A percentile compares a stretch with the other conserved stretches of the same genome.
Evolutionary conservation across 2,797 vertebrate species (phyloP).

Genomic region (Siniperca scherzeri): DNA sequence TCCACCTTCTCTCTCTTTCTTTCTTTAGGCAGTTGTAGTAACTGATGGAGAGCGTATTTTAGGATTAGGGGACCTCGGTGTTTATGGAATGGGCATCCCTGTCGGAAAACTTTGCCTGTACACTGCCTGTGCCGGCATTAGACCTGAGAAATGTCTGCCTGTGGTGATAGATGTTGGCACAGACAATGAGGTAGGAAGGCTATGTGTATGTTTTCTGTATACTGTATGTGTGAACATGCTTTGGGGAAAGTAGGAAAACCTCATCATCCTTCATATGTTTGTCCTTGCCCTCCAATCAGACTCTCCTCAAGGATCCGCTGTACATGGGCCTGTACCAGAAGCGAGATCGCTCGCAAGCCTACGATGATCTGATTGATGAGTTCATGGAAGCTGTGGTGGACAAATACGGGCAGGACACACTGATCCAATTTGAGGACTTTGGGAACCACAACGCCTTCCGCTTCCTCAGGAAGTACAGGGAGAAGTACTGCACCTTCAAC

Average conservation of each 20-base stretch:
- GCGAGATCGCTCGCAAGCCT: constrained; percentile 92
- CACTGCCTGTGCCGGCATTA: constrained; percentile 96
- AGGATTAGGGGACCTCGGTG: constrained; percentile 96
- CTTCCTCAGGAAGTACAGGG: constrained; percentile 93
- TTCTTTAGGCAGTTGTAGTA: constrained; percentile 93
- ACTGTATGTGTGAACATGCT: not conserved
- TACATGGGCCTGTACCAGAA: constrained; percentile 99
- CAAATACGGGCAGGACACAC: constrained; percentile 94
- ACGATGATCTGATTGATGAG: constrained; percentile 97
- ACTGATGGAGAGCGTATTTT: constrained; percentile 98
- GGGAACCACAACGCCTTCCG: constrained; percentile 99
- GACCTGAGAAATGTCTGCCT: constrained; percentile 93
- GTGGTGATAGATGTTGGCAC: constrained; percentile 98
- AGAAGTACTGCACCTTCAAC: constrained; percentile 98
- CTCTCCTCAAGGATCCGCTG: constrained; percentile 92
- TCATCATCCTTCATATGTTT: not conserved
- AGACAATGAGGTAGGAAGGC: constrained; percentile 88
- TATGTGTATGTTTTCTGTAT: not conserved
- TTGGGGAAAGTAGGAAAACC: not conserved
- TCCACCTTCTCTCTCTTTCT: not conserved
- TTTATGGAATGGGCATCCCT: constrained; percentile 98
- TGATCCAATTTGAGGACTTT: constrained; percentile 99
- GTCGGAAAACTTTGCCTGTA: constrained; percentile 97
- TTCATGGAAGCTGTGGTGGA: constrained; percentile 98
- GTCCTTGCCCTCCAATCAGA: constrained; percentile 76